phyloP scores from a whole-genome alignment of 1,140 invertebrate species.

The Meloidogyne exigua region DNA sequence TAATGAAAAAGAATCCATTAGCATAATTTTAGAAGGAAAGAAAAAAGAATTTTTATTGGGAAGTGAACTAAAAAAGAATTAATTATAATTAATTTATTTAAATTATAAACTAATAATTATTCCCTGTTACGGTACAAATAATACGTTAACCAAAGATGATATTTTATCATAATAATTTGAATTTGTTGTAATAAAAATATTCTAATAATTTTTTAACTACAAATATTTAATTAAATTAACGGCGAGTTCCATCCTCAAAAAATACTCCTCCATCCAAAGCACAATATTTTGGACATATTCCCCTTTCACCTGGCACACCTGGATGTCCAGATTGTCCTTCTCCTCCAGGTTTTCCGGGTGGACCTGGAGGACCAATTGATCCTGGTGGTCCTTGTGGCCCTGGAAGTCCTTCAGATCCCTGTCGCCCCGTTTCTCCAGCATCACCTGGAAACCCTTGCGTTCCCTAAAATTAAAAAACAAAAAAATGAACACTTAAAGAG shows the following conservation, averaged over 20 bases:
- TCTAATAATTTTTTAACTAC: no score
- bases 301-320: constrained; percentile 34
- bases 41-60: not conserved
- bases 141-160: constrained; percentile 3
- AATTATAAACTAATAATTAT: not conserved
- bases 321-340: constrained; percentile 47
- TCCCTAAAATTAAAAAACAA: constrained; percentile 35
- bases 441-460: constrained; percentile 53
- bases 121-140: not conserved
- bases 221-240: not conserved
- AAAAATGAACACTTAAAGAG: not conserved
- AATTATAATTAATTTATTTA: not conserved
- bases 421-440: constrained; percentile 43
- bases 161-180: constrained; percentile 8
- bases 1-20: constrained; percentile 85
- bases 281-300: constrained; percentile 42
- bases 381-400: constrained; percentile 32
- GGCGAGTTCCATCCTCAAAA: constrained; percentile 41
- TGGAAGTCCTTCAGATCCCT: constrained; percentile 49
- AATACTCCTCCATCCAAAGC: constrained; percentile 43
- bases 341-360: constrained; percentile 51
- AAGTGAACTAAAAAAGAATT: not conserved
- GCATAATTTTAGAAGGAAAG: constrained; percentile 39
- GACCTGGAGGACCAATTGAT: constrained; percentile 42
- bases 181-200: constrained; percentile 6